phyloP scores from a whole-genome alignment of 1,140 invertebrate species.

The Drosophila tsacasi region DNA sequence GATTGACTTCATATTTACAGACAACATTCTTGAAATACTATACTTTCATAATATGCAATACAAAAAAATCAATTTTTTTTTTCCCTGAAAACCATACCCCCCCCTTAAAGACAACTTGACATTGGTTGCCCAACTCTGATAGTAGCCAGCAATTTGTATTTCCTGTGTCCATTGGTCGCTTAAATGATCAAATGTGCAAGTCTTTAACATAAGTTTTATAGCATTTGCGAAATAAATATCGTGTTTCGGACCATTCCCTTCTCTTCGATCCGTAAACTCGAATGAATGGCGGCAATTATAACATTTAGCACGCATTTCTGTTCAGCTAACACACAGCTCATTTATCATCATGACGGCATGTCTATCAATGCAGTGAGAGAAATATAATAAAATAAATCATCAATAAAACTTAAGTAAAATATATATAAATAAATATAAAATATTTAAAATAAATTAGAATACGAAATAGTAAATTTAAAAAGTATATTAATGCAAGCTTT shows the following conservation, averaged over 20 bases:
- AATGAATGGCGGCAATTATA: constrained; percentile 76
- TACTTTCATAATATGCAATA: too few species aligned
- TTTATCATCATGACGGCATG: constrained; percentile 62
- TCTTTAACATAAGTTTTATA: background rate
- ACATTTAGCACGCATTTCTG: constrained; percentile 74
- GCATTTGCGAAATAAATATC: constrained; percentile 8
- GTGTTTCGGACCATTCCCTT: constrained; percentile 37
- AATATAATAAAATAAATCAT: background rate
- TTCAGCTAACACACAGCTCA: constrained; percentile 40
- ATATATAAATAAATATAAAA: too few species aligned
- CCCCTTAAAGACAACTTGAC: background rate
- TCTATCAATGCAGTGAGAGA: constrained; percentile 14
- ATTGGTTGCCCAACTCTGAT: background rate
- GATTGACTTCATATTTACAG: too few species aligned
- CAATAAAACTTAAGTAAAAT: too few species aligned
- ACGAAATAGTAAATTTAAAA: too few species aligned
- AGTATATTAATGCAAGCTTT: background rate
- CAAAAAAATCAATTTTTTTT: too few species aligned
- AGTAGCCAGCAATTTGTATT: background rate
- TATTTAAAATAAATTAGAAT: background rate
- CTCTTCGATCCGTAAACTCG: constrained; percentile 22
- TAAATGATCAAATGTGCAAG: background rate
- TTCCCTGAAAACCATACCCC: too few species aligned
- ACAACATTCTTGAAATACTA: too few species aligned
- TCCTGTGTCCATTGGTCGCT: background rate